Evolutionary conservation across 2,113 vertebrate genomes (phyloP), one percentile per base, ranked within the genome.

Genomic region (Neolamprologus caudopunctatus): DNA sequence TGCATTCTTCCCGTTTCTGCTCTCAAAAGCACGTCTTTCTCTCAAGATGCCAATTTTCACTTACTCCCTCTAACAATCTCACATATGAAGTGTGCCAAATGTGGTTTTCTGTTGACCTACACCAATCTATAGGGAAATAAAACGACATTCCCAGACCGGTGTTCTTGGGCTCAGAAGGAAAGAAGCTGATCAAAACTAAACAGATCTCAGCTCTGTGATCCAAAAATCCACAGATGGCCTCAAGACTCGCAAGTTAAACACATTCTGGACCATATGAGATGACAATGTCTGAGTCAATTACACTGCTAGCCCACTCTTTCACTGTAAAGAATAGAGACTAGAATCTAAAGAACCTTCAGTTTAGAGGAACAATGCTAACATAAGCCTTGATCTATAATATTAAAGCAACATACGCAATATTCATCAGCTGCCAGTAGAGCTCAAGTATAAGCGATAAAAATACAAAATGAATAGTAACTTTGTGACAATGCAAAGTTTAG

Each of bases 151-250:
- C 21, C 37, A 5, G 35, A 83, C 86, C 13, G 16, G 68, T 58
- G 58, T 57, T 45, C 21, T 19, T 47, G 79, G 53, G 73, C 86
- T 87, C 80, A 68, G 21, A 61, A 19, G 28, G 31, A 90, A 87
- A 82, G 66, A 71, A 35, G 37, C 86, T 81, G 8, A 4, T 91
- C 90, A 90, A 92, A 89, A 78, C 71, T 45, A 93, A 90, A 87
- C 81, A 94, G 85, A 93, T 89, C 84, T 87, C 45, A 66, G 79
- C 35, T 82, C 14, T 21, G 79, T 53, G 82, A 92, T 91, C 91
- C 87, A 91, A 66, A 80, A 84, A 68, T 79, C 75, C 83, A 85
- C 93, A 94, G 93, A 94, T 93, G 94, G 94, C 87, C 26, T 83
- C 63, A 86, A 93, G 84, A 92, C 80, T 87, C 80, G 58, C 83